phyloP scores from a whole-genome alignment of 2,888 invertebrate genomes.

The Elysia crispata region DNA sequence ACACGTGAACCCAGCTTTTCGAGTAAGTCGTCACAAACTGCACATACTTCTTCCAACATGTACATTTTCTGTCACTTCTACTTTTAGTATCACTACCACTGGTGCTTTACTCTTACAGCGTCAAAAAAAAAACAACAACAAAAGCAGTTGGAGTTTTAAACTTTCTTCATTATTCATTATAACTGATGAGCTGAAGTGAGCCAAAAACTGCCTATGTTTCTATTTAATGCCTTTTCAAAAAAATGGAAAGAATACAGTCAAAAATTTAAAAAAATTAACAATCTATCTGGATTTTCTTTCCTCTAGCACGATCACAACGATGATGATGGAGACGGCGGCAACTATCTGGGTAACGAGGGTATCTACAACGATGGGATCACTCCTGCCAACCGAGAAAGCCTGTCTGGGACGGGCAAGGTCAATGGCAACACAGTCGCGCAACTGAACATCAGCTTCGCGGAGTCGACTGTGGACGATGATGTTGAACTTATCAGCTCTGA shows the following conservation, averaged over 20 bases:
- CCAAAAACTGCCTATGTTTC: no score
- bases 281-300: background rate
- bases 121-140: no score
- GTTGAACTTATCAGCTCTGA: conserved; percentile 35
- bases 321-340: background rate
- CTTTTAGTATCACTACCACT: no score
- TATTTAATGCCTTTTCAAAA: no score
- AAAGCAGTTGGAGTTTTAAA: no score
- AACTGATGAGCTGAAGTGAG: no score
- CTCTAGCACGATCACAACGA: background rate
- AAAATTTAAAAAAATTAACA: no score
- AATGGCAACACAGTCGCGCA: no score
- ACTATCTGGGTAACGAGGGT: background rate
- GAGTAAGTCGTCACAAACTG: conserved; percentile 9
- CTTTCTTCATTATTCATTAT: no score
- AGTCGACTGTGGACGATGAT: conserved; percentile 36
- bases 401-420: no score
- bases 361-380: background rate
- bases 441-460: conserved; percentile 40
- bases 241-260: no score
- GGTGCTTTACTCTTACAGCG: no score
- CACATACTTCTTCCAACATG: background rate
- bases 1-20: conserved; percentile 39
- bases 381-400: background rate
- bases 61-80: background rate